Conservation (phyloP, 2,888 invertebrate species). For the Dryobotodes eremita region DNA sequence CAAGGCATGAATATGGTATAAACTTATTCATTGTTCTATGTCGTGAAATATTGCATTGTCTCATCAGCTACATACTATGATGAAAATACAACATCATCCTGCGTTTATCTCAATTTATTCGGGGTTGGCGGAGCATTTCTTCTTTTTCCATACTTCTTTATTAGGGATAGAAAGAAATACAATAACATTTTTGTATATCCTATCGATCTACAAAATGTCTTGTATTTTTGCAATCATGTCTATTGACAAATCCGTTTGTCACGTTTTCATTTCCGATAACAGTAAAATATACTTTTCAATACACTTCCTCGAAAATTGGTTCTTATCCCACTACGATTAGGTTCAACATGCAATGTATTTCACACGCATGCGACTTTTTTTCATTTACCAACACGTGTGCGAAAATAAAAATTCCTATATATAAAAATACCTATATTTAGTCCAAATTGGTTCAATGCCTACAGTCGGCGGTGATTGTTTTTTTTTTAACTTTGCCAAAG, state of each 20-base stretch:
- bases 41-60: not conserved
- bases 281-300: too few species aligned
- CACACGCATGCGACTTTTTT: too few species aligned
- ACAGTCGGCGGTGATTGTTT: too few species aligned
- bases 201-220: not conserved
- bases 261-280: not conserved
- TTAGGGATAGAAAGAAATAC: not conserved
- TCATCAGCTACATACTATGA: not conserved
- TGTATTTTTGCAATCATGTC: not conserved
- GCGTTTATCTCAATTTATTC: not conserved
- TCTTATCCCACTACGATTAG: too few species aligned
- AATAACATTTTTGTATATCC: not conserved
- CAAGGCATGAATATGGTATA: slow-evolving; percentile 7
- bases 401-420: too few species aligned
- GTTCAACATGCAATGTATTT: too few species aligned
- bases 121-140: not conserved
- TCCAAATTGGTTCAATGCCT: too few species aligned
- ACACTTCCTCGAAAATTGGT: too few species aligned
- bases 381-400: too few species aligned
- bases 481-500: too few species aligned
- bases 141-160: not conserved
- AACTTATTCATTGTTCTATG: slow-evolving; percentile 5
- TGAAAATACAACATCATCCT: too few species aligned
- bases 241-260: not conserved
- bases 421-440: too few species aligned